Conservation (phyloP, 2,888 invertebrate species). For the Polymixis lichenea region DNA sequence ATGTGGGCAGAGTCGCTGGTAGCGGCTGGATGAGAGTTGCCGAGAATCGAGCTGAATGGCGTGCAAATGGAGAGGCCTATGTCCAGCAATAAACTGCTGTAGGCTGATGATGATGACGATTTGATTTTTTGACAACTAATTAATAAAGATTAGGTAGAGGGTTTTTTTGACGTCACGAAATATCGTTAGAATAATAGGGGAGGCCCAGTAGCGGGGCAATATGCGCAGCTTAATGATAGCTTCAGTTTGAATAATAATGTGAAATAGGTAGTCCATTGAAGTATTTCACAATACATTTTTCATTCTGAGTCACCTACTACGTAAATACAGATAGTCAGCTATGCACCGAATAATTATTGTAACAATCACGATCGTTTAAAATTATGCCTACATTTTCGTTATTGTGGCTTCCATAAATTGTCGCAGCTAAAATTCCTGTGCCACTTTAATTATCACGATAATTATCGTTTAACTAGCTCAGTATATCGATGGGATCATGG, state of each 20-base stretch:
- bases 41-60: no score
- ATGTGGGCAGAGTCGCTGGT: no score
- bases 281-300: neutral
- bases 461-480: neutral
- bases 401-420: conserved; percentile 17
- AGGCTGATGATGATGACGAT: neutral
- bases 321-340: neutral
- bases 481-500: neutral
- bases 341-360: conserved; percentile 8
- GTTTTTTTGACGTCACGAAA: neutral
- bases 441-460: conserved; percentile 18
- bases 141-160: no score
- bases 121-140: neutral
- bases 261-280: neutral
- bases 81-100: no score
- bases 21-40: no score
- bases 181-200: neutral
- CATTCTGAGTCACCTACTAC: neutral
- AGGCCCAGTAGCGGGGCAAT: neutral
- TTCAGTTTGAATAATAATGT: neutral
- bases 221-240: neutral
- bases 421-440: conserved; percentile 17
- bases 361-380: conserved; percentile 7
- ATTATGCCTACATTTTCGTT: conserved; percentile 13
- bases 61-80: no score